Evolutionary conservation across 2,797 vertebrate species (phyloP).

Genomic region (Rhynchonycteris naso): DNA sequence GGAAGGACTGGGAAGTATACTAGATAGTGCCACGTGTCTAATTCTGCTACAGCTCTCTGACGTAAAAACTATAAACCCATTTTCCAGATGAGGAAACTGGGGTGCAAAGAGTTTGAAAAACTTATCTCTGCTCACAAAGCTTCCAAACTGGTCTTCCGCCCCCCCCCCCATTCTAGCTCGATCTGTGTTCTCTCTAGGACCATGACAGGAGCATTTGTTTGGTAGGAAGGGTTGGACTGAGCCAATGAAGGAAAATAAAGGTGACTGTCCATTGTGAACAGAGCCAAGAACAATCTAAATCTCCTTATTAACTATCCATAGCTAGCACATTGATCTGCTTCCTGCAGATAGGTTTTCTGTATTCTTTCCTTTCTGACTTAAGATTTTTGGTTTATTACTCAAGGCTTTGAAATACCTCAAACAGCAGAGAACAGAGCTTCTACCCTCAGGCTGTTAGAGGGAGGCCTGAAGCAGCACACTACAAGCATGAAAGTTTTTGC

Average conservation of each 20-base stretch:
- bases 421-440: conserved; percentile 41
- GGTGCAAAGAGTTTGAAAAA: background rate
- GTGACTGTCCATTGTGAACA: background rate
- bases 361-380: background rate
- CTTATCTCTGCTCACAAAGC: background rate
- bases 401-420: conserved; percentile 63
- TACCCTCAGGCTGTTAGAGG: conserved; percentile 57
- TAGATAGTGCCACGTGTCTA: background rate
- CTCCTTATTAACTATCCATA: background rate
- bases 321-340: background rate
- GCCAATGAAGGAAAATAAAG: background rate
- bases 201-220: background rate
- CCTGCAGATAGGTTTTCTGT: background rate
- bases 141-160: background rate
- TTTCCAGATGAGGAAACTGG: conserved; percentile 39
- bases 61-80: background rate
- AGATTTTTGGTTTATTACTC: conserved; percentile 47
- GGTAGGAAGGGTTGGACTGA: background rate
- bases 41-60: background rate
- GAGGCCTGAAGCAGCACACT: background rate
- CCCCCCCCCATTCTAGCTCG: background rate
- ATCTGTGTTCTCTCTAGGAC: background rate
- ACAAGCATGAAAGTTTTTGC: conserved; percentile 30
- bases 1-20: background rate
- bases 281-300: background rate